Conservation (phyloP, 2,888 invertebrate species). For the Amiota communis region DNA sequence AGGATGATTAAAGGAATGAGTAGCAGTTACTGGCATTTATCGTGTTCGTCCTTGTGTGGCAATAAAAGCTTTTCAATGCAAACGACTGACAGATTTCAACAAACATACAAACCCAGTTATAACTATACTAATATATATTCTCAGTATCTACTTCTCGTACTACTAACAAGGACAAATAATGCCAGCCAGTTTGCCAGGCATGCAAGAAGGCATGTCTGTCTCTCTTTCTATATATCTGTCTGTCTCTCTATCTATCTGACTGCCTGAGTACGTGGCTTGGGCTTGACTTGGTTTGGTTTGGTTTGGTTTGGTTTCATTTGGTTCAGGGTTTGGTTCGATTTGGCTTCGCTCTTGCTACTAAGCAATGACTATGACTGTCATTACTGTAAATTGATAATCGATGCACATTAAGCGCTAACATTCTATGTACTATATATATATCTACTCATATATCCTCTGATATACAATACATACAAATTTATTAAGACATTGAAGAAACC, state of each 20-base stretch:
- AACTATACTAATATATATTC: neutral
- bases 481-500: too few species aligned
- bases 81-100: neutral
- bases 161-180: too few species aligned
- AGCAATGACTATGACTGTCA: constrained; percentile 18
- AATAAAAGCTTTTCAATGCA: constrained; percentile 20
- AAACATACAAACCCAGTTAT: neutral
- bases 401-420: constrained; percentile 25
- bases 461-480: neutral
- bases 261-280: neutral
- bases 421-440: neutral
- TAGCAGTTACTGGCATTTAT: constrained; percentile 15
- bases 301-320: too few species aligned
- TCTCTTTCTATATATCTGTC: neutral
- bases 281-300: neutral
- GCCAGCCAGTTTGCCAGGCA: too few species aligned
- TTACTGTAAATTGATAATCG: constrained; percentile 29
- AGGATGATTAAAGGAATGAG: too few species aligned
- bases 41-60: neutral
- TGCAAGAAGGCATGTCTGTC: neutral
- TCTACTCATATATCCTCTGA: too few species aligned
- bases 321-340: too few species aligned
- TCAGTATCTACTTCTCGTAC: too few species aligned
- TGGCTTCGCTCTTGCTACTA: neutral
- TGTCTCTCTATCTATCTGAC: neutral